Conservation (phyloP, 2,888 invertebrate species). For the Ptilodon capucinus region DNA sequence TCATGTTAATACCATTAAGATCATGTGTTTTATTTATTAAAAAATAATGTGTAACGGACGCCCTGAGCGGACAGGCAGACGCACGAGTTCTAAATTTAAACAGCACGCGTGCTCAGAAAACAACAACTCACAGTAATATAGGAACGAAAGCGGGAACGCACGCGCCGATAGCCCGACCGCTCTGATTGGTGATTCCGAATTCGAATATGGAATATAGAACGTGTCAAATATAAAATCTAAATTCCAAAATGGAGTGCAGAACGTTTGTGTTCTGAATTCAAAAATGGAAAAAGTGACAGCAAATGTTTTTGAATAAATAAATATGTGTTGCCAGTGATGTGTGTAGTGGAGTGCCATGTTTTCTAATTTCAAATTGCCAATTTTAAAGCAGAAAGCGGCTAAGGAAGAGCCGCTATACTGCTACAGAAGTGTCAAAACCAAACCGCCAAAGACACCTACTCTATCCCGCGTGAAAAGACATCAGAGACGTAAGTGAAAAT, state of each 20-base stretch:
- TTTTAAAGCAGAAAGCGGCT: conserved; percentile 66
- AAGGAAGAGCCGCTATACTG: conserved; percentile 79
- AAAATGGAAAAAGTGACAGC: conserved; percentile 1
- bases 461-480: conserved; percentile 75
- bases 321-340: conserved; percentile 35
- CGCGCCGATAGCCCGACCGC: conserved; percentile 45
- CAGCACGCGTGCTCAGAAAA: conserved; percentile 66
- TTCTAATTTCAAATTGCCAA: conserved; percentile 80
- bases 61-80: conserved; percentile 54
- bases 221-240: background rate
- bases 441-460: conserved; percentile 82
- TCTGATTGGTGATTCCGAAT: conserved; percentile 17
- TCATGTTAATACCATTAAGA: background rate
- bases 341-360: conserved; percentile 69
- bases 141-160: conserved; percentile 59
- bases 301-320: background rate
- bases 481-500: conserved; percentile 75
- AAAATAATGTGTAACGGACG: conserved; percentile 59
- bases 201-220: conserved; percentile 25
- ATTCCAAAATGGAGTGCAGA: background rate
- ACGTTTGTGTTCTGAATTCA: background rate
- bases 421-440: conserved; percentile 74
- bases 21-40: conserved; percentile 59
- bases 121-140: conserved; percentile 68
- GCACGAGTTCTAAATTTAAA: conserved; percentile 69